phyloP scores from a whole-genome alignment of 1,140 invertebrate genomes.

The Philopotamus ludificatus region DNA sequence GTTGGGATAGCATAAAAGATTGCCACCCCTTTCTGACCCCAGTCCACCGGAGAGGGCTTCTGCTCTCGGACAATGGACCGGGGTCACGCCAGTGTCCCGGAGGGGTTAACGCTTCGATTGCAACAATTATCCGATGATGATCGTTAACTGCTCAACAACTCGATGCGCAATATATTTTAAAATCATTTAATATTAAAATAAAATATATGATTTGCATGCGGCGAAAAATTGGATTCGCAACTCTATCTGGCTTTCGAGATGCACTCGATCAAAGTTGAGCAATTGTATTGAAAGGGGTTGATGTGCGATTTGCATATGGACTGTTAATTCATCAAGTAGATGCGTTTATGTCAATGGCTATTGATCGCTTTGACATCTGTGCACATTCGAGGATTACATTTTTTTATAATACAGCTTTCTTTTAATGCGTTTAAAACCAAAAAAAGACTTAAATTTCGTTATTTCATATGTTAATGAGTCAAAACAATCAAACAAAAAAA shows the following conservation, averaged over 20 bases:
- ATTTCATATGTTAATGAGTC: too few relatives aligned
- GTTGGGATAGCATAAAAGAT: conserved; percentile 27
- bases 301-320: conserved; percentile 31
- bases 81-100: conserved; percentile 7
- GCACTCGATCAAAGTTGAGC: background rate
- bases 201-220: background rate
- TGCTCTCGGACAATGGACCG: conserved; percentile 30
- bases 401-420: too few relatives aligned
- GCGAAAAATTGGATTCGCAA: conserved; percentile 9
- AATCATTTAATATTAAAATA: too few relatives aligned
- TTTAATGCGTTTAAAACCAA: too few relatives aligned
- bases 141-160: background rate
- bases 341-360: background rate
- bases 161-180: too few relatives aligned
- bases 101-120: conserved; percentile 28
- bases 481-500: too few relatives aligned
- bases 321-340: conserved; percentile 18
- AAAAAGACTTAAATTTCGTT: too few relatives aligned
- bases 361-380: conserved; percentile 19
- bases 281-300: background rate
- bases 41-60: conserved; percentile 17
- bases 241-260: conserved; percentile 5
- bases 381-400: too few relatives aligned
- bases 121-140: conserved; percentile 36
- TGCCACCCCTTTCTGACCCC: conserved; percentile 24